Conservation (phyloP, 2,113 vertebrate species). For the Corythaeola cristata region DNA sequence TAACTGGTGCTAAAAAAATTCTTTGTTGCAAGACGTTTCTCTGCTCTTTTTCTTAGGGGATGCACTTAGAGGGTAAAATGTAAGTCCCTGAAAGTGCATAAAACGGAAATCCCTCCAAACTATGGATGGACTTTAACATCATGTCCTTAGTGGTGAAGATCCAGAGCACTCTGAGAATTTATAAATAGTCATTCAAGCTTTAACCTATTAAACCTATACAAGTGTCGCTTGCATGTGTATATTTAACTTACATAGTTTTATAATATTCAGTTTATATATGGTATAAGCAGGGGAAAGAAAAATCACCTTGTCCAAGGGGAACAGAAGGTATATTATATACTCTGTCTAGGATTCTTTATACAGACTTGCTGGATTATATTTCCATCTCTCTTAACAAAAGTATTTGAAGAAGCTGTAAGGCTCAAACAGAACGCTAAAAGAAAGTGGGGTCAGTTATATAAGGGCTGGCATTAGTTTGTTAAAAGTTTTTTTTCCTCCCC, state of each 20-base stretch:
- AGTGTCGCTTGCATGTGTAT: background rate
- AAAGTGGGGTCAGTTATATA: constrained; percentile 29
- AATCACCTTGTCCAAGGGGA: constrained; percentile 48
- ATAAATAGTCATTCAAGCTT: constrained; percentile 49
- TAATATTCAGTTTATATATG: constrained; percentile 42
- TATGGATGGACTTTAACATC: background rate
- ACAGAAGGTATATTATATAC: constrained; percentile 50
- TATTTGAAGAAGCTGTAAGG: constrained; percentile 50
- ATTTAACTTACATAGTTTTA: constrained; percentile 35
- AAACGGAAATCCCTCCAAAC: constrained; percentile 36
- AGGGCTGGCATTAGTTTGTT: background rate
- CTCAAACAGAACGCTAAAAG: background rate
- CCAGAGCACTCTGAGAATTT: constrained; percentile 34
- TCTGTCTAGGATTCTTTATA: constrained; percentile 37
- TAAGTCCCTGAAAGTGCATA: constrained; percentile 27
- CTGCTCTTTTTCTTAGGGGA: constrained; percentile 10
- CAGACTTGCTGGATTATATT: constrained; percentile 46
- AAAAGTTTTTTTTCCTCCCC: constrained; percentile 2
- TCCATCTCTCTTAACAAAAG: constrained; percentile 27
- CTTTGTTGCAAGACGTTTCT: background rate
- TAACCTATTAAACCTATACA: constrained; percentile 55
- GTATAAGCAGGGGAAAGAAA: constrained; percentile 41
- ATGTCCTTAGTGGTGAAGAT: background rate
- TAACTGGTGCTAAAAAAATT: background rate
- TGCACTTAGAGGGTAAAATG: constrained; percentile 5